Base-by-base conservation (phyloP, 2,797 vertebrate genomes). In the Pogoniulus pusillus region DNA sequence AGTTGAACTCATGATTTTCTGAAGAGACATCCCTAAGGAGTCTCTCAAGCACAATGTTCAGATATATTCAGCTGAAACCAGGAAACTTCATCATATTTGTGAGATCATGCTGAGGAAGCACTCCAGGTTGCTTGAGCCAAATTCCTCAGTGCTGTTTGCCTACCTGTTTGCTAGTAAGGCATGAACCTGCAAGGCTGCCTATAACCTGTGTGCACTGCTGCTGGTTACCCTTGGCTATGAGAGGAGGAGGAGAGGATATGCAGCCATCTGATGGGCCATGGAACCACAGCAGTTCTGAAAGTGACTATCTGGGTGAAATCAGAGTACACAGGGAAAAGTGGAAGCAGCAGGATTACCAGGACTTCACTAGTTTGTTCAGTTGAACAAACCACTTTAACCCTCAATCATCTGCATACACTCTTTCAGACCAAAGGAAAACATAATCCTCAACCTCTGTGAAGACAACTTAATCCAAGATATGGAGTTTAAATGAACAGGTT, bases 231-330 rank as follows among this genome's bases (percentile, higher is more conserved):
- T 47, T 14, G 17, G 18, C 27, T n/a, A 8, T 4, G 20, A 30
- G 11, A 65, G 41, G 27, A 22, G 47, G 17, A 62, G 39, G 26
- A 75, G 32, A 49, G 34, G 45, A 45, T 29, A 26, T 0, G 0
- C 14, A 75, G 29, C 9, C 35, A 41, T 53, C 23, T 13, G 32
- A 49, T 3, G 2, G 10, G 8, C 66, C 57, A 12, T 29, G 37
- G 23, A 17, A 63, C 16, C 34, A 70, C 0, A 0, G 63, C 4
- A 1, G 10, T 14, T 82, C 69, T 55, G 32, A 3, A 43, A 65
- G 8, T 3, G 26, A n/a, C 29, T 20, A 15, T 37, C 22, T 71
- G 57, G 26, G 5, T 23, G 49, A 74, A 71, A 75, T 26, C 27
- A 49, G 17, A 12, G 15, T 43, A 47, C 35, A 68, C 55, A 71